A percentile compares a stretch with the other conserved stretches of the same genome.
These are phyloP conservation scores for Eupithecia exiguata DNA, from an alignment of 2,888 invertebrate species.

Conservation along the genomic window DNA sequence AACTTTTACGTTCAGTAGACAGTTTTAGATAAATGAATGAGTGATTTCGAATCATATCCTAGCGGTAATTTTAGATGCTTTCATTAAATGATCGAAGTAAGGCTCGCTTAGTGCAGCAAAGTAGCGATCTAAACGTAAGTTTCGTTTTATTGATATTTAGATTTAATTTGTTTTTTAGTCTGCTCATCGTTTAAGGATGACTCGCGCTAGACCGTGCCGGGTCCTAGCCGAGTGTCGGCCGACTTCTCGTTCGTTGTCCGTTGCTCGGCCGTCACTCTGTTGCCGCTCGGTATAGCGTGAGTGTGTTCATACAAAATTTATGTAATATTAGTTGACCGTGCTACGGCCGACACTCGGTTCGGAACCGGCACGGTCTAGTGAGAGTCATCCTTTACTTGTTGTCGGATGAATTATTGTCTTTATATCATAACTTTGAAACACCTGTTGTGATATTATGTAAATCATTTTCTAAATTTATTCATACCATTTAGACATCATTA, in stretches of 20 bases:
- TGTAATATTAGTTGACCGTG: no score
- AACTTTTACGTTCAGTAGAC: constrained; percentile 49
- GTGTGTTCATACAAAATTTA: no score
- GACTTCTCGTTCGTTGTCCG: no score
- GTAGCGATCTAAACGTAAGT: constrained; percentile 45
- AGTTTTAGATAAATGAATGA: constrained; percentile 60
- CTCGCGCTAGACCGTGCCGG: no score
- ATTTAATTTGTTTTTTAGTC: constrained; percentile 15
- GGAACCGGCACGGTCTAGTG: no score
- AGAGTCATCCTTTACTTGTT: background rate
- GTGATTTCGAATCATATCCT: constrained; percentile 81
- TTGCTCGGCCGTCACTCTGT: no score
- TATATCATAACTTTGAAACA: constrained; percentile 14
- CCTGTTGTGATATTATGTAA: constrained; percentile 37
- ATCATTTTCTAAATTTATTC: constrained; percentile 30
- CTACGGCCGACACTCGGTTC: no score
- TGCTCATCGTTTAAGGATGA: no score
- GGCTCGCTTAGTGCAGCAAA: constrained; percentile 42
- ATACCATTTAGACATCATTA: background rate
- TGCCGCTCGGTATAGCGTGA: no score
- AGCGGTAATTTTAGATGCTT: constrained; percentile 65
- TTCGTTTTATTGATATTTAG: constrained; percentile 17
- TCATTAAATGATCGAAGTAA: constrained; percentile 51
- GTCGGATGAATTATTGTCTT: background rate
- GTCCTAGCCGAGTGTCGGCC: no score